phyloP scores from a whole-genome alignment of 2,888 invertebrate species.

The Drosophila barbarae region DNA sequence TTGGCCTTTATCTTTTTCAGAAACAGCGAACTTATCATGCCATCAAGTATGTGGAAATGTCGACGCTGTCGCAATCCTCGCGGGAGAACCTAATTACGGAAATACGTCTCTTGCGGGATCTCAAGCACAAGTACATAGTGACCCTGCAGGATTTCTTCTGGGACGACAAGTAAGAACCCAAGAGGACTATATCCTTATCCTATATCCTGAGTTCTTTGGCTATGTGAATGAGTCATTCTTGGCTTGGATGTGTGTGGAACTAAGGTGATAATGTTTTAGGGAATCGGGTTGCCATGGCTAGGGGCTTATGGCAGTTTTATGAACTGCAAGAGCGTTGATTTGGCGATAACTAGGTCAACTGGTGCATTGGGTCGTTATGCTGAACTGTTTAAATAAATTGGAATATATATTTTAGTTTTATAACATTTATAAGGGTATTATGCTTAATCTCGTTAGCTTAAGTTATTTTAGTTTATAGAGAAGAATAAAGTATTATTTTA shows the following conservation, averaged over 20 bases:
- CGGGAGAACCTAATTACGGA: constrained; percentile 91
- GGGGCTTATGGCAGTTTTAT: background rate
- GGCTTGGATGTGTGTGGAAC: background rate
- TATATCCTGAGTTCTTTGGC: background rate
- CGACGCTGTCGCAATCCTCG: constrained; percentile 85
- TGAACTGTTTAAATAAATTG: too few relatives aligned
- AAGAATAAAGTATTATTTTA: background rate
- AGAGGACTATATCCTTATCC: background rate
- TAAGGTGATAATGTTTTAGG: background rate
- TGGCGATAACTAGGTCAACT: background rate
- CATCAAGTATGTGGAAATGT: constrained; percentile 89
- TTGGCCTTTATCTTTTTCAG: constrained; percentile 68
- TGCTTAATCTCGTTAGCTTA: too few relatives aligned
- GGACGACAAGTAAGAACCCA: constrained; percentile 83
- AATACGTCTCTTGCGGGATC: constrained; percentile 88
- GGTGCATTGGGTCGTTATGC: too few relatives aligned
- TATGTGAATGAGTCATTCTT: constrained; percentile 8
- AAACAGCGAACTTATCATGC: constrained; percentile 86
- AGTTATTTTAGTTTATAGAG: background rate
- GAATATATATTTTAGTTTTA: too few relatives aligned
- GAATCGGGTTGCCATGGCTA: background rate
- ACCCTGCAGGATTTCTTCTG: constrained; percentile 90
- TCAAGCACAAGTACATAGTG: constrained; percentile 90
- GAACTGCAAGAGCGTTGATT: too few relatives aligned
- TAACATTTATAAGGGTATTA: too few relatives aligned